Evolutionary conservation across 2,797 vertebrate genomes (phyloP).

Genomic region (Stomatorhinus walkeri): DNA sequence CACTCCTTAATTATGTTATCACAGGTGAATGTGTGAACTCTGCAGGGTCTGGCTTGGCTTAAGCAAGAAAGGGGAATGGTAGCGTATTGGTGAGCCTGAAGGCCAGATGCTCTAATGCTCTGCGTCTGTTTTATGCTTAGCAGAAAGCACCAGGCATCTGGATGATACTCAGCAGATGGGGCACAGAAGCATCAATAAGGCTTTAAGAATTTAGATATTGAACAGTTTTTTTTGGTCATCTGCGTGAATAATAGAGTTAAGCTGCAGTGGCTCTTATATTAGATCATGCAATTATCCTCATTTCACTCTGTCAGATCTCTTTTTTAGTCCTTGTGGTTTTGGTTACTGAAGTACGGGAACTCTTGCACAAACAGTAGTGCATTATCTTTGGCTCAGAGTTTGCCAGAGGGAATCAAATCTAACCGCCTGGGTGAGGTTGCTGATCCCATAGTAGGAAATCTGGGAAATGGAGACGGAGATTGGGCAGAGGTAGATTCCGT

Average conservation of each 20-base stretch:
- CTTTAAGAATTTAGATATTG: conserved; percentile 5
- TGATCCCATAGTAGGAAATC: background rate
- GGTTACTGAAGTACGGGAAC: background rate
- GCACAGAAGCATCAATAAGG: background rate
- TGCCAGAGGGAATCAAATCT: background rate
- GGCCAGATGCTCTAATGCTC: conserved; percentile 1
- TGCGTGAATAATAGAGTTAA: background rate
- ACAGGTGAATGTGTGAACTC: background rate
- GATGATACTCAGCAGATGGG: background rate
- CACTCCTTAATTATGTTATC: background rate
- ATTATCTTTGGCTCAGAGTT: background rate
- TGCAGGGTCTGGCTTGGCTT: background rate
- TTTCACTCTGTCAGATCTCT: background rate
- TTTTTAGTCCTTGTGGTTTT: conserved; percentile 1
- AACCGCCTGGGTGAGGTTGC: background rate
- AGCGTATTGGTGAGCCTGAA: background rate
- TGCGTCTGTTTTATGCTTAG: conserved; percentile 7
- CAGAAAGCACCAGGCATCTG: background rate
- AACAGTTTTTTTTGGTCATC: conserved; percentile 9
- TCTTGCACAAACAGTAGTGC: background rate
- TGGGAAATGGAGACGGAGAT: conserved; percentile 1
- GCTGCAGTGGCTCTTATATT: background rate
- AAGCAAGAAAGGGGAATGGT: background rate
- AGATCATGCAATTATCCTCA: conserved; percentile 7
- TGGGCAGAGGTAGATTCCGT: background rate